A percentile compares a stretch with the other conserved stretches of the same genome.
Evolutionary conservation across 1,140 invertebrate species (phyloP).

Genomic region (Palaemon carinicauda): DNA sequence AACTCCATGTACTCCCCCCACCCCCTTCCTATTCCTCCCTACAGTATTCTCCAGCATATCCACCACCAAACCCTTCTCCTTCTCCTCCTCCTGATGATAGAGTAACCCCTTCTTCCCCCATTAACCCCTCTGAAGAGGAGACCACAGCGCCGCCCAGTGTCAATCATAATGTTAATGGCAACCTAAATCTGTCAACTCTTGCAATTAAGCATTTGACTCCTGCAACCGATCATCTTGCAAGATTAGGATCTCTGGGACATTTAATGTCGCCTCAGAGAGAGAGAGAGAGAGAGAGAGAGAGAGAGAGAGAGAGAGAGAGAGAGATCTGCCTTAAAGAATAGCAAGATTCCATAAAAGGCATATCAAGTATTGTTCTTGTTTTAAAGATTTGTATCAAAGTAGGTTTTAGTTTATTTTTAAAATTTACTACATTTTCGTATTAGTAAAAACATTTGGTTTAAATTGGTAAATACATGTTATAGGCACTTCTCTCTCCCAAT

Average conservation of each 20-base stretch:
- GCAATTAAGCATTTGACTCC: conserved; percentile 51
- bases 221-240: conserved; percentile 34
- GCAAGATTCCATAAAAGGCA: too few relatives aligned
- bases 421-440: too few relatives aligned
- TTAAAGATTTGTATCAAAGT: too few relatives aligned
- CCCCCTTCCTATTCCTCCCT: not conserved
- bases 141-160: not conserved
- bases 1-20: not conserved
- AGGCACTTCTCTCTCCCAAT: too few relatives aligned
- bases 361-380: too few relatives aligned
- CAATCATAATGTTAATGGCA: conserved; percentile 41
- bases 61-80: not conserved
- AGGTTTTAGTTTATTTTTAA: too few relatives aligned
- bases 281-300: not conserved
- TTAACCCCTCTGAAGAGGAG: not conserved
- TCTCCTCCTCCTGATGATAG: not conserved
- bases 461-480: too few relatives aligned
- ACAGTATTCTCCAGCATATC: too few relatives aligned
- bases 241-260: not conserved
- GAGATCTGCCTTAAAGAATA: not conserved
- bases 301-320: conserved; percentile 40
- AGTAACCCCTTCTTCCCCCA: not conserved
- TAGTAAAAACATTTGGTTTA: too few relatives aligned
- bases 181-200: conserved; percentile 45
- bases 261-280: conserved; percentile 6